Conservation (phyloP, 2,113 vertebrate genomes). For the Oryzias javanicus region DNA sequence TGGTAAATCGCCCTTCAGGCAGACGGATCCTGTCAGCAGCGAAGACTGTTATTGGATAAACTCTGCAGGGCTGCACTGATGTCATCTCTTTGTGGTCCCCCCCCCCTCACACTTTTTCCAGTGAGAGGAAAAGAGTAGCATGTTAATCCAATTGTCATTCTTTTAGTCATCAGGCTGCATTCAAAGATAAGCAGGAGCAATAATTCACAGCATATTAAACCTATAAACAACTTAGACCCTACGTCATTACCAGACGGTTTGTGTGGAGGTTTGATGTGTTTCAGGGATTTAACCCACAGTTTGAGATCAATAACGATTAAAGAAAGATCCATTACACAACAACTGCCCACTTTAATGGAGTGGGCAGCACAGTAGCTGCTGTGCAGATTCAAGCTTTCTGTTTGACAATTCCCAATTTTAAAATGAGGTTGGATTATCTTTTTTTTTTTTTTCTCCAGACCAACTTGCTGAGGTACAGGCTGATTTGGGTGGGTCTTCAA, state of each 20-base stretch:
- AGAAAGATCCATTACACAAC: too few species aligned
- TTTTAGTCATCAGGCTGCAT: slow-evolving; percentile 4
- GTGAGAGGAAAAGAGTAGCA: slow-evolving; percentile 20
- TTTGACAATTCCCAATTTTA: too few species aligned
- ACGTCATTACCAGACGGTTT: neutral
- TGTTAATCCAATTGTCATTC: slow-evolving; percentile 57
- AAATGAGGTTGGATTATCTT: too few species aligned
- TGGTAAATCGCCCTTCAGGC: slow-evolving; percentile 46
- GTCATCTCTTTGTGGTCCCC: slow-evolving; percentile 27
- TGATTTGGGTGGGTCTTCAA: too few species aligned
- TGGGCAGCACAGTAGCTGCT: too few species aligned
- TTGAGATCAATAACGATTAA: too few species aligned
- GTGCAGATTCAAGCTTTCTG: too few species aligned
- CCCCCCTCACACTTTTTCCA: neutral
- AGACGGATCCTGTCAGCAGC: slow-evolving; percentile 35
- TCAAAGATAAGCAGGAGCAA: slow-evolving; percentile 26
- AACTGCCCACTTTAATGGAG: too few species aligned
- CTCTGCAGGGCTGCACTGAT: slow-evolving; percentile 25
- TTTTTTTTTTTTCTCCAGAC: too few species aligned
- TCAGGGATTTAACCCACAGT: too few species aligned
- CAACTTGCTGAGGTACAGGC: too few species aligned
- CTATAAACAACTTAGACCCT: slow-evolving; percentile 10
- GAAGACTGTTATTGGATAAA: slow-evolving; percentile 33
- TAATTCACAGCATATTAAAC: slow-evolving; percentile 24
- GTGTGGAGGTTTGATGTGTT: neutral